These are phyloP conservation scores for Mormyrops boulengeri DNA, from an alignment of 2,797 vertebrate genomes.

Conservation along the genomic window DNA sequence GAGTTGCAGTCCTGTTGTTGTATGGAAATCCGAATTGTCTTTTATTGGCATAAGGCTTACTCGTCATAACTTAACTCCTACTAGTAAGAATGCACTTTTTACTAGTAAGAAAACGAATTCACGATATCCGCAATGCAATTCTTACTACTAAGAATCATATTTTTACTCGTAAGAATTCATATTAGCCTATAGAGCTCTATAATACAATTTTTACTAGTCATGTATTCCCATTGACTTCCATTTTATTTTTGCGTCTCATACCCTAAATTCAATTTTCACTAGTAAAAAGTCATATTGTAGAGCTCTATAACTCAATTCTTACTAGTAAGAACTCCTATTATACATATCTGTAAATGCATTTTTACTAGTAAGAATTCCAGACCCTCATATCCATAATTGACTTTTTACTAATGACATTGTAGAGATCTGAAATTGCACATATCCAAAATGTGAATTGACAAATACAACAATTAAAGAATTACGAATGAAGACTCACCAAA, in stretches of 20 bases:
- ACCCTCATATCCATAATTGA: neutral
- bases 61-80: neutral
- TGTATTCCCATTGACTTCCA: neutral
- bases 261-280: neutral
- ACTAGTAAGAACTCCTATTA: neutral
- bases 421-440: neutral
- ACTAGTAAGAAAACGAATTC: neutral
- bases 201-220: neutral
- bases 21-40: neutral
- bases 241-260: neutral
- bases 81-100: neutral
- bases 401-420: neutral
- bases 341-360: neutral
- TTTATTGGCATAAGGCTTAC: neutral
- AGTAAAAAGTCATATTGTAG: neutral
- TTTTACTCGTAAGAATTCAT: neutral
- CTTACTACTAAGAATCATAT: neutral
- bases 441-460: neutral
- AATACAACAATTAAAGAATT: neutral
- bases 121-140: neutral
- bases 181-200: neutral
- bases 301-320: neutral
- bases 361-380: neutral
- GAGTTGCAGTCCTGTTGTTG: neutral
- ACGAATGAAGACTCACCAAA: slow-evolving; percentile 2